phyloP scores from a whole-genome alignment of 2,113 vertebrate genomes.

The Mastomys coucha region DNA sequence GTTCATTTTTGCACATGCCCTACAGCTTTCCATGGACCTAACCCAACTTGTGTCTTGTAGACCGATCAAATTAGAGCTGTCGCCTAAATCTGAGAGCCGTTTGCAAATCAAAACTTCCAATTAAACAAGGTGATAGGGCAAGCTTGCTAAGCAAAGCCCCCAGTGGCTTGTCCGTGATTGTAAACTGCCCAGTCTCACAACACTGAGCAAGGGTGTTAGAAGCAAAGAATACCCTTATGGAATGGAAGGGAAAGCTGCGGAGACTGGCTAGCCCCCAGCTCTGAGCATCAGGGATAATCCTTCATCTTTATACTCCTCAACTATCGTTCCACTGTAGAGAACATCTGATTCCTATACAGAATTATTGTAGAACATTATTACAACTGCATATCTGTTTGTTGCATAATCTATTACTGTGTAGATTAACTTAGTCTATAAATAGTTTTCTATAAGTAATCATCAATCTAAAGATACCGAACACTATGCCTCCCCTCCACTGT shows the following conservation, averaged over 20 bases:
- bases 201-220: not conserved
- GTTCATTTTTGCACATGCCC: not conserved
- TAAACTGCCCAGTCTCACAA: not conserved
- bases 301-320: not conserved
- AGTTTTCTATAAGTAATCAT: not conserved
- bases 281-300: not conserved
- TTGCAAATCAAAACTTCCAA: slow-evolving; percentile 46
- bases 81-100: not conserved
- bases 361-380: not conserved
- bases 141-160: slow-evolving; percentile 35
- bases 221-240: not conserved
- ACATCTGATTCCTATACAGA: not conserved
- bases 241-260: not conserved
- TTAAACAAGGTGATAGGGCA: slow-evolving; percentile 39
- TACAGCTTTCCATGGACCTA: slow-evolving; percentile 27
- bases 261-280: not conserved
- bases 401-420: not conserved
- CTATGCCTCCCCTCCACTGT: not conserved
- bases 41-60: not conserved
- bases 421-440: not conserved
- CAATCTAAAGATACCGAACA: not conserved
- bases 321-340: not conserved
- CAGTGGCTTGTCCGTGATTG: not conserved
- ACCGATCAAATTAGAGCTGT: slow-evolving; percentile 1
- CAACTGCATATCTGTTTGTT: not conserved